Evolutionary conservation across 2,888 invertebrate species (phyloP).

Genomic region (Lacanobia oleracea): DNA sequence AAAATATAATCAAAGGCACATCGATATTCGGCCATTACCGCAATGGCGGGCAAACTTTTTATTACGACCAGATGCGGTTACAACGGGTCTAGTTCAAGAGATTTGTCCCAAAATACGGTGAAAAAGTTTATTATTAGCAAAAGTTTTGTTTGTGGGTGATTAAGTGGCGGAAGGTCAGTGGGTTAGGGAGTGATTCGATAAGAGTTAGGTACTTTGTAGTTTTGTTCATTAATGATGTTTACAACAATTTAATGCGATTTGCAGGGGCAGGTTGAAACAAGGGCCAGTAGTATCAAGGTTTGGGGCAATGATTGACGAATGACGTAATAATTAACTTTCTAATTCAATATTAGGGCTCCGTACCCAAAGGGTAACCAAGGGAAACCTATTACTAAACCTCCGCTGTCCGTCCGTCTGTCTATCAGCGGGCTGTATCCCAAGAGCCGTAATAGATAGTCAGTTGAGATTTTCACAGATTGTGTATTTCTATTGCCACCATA

Average conservation of each 20-base stretch:
- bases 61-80: constrained; percentile 69
- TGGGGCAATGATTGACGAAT: not conserved
- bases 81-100: constrained; percentile 67
- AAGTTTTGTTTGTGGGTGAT: constrained; percentile 64
- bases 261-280: not conserved
- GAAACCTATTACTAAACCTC: too few relatives aligned
- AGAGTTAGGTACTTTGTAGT: not conserved
- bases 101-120: constrained; percentile 71
- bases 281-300: not conserved
- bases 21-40: constrained; percentile 60
- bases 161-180: constrained; percentile 42
- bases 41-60: constrained; percentile 69
- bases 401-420: too few relatives aligned
- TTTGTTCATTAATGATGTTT: not conserved
- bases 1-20: constrained; percentile 60
- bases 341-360: too few relatives aligned
- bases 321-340: too few relatives aligned
- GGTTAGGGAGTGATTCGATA: constrained; percentile 10
- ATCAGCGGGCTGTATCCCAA: too few relatives aligned
- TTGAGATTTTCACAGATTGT: too few relatives aligned
- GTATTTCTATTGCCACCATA: too few relatives aligned
- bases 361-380: too few relatives aligned
- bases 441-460: too few relatives aligned
- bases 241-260: not conserved
- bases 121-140: constrained; percentile 75